Evolutionary conservation across 2,797 vertebrate species (phyloP).

Genomic region (Ibycter americanus): DNA sequence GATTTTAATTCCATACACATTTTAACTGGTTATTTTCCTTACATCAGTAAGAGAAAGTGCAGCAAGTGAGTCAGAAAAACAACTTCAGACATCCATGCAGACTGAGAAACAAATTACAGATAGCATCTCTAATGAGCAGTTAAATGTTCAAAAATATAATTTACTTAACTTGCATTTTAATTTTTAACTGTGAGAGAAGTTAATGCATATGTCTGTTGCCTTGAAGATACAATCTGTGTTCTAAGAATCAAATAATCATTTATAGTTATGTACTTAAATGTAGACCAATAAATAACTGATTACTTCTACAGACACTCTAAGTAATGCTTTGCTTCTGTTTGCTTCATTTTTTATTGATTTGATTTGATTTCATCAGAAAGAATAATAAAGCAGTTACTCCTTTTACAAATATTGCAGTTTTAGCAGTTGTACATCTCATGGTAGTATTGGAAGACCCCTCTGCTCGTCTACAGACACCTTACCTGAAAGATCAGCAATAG

Average conservation of each 20-base stretch:
- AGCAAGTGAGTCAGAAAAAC: background rate
- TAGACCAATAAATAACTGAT: background rate
- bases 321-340: background rate
- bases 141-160: background rate
- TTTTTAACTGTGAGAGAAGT: background rate
- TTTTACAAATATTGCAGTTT: background rate
- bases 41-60: background rate
- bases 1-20: background rate
- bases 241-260: conserved; percentile 2
- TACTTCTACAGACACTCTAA: background rate
- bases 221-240: background rate
- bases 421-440: background rate
- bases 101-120: background rate
- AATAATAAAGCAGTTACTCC: background rate
- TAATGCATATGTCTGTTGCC: background rate
- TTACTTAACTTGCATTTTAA: background rate
- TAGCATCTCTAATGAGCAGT: background rate
- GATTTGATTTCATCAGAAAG: background rate
- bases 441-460: background rate
- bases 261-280: background rate
- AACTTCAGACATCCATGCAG: background rate
- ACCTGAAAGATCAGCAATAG: background rate
- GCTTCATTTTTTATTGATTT: background rate
- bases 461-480: background rate
- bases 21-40: background rate